phyloP scores from a whole-genome alignment of 2,888 invertebrate species.

The Diloba caeruleocephala region DNA sequence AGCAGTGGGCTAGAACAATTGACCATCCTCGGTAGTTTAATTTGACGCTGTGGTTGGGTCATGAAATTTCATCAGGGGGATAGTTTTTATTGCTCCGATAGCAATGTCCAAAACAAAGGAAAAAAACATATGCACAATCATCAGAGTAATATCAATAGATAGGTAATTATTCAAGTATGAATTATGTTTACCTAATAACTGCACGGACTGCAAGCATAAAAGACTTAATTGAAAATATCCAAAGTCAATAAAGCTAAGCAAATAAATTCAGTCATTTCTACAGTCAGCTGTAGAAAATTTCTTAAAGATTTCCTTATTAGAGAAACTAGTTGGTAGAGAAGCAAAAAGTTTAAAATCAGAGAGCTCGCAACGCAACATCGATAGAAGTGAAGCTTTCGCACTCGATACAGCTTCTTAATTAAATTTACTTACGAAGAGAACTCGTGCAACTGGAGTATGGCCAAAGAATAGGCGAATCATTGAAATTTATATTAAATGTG shows the following conservation, averaged over 20 bases:
- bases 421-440: conserved; percentile 48
- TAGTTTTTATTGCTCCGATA: too few relatives aligned
- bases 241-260: conserved; percentile 21
- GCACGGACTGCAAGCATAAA: conserved; percentile 7
- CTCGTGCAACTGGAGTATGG: conserved; percentile 33
- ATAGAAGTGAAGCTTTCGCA: conserved; percentile 31
- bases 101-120: too few relatives aligned
- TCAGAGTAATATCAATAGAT: too few relatives aligned
- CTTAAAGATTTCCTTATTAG: conserved; percentile 17
- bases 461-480: conserved; percentile 37
- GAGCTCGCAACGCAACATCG: conserved; percentile 37
- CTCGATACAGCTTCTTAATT: conserved; percentile 52
- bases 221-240: conserved; percentile 11
- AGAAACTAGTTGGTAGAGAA: conserved; percentile 11
- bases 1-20: too few relatives aligned
- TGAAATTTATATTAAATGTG: conserved; percentile 2
- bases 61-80: too few relatives aligned
- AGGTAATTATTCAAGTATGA: too few relatives aligned
- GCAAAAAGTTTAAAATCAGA: conserved; percentile 23
- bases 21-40: too few relatives aligned
- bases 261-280: conserved; percentile 12
- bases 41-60: too few relatives aligned
- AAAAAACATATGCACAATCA: too few relatives aligned
- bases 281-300: conserved; percentile 3
- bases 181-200: too few relatives aligned